Base-by-base conservation (phyloP, 2,888 invertebrate species). In the Hypomecis atomaria region DNA sequence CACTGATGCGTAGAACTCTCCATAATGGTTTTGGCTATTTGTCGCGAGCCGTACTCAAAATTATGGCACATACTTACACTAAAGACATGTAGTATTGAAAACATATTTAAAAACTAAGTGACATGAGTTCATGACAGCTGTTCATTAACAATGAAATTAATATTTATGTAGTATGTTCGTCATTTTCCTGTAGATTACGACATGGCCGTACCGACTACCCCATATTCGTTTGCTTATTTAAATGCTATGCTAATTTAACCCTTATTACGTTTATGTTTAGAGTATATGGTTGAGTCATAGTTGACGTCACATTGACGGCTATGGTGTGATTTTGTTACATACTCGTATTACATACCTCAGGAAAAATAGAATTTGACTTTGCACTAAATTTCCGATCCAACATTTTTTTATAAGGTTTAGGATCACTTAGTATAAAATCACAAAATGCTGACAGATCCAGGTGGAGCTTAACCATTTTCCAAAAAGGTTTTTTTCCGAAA, bases 131-230 rank as follows among this genome's bases (percentile, higher is more conserved):
- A 23, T 44, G 61, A 55, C 61, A 62, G 55, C 56, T 47, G 57
- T 36, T 45, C 38, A 23, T 40, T 42, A 49, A 62, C 62, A 58
- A 63, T 58, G 23, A 63, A 54, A 49, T 54, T 48, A 53, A 44
- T 58, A 55, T 23, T 50, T 56, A 64, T 59, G 23, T 47, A 56
- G 47, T 50, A 59, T 59, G n/a, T 59, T 64, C 59, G 40, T 64
- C 40, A 56, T 64, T 64, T 64, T 64, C 64, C 64, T 64, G 59
- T 52, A 48, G 53, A 52, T 48, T 50, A 52, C 23, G 9, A 36
- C 49, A 49, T 54, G 63, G 54, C 45, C n/a, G n/a, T 52, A 33
- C 45, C 56, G 55, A 54, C 52, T 55, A 56, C 45, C 55, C 64
- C 45, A 13, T 50, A 36, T 45, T 23, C 13, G 34, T 43, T n/a